These are phyloP conservation scores for Eubasilissa regina DNA, from an alignment of 1,140 invertebrate species.

Conservation along the genomic window DNA sequence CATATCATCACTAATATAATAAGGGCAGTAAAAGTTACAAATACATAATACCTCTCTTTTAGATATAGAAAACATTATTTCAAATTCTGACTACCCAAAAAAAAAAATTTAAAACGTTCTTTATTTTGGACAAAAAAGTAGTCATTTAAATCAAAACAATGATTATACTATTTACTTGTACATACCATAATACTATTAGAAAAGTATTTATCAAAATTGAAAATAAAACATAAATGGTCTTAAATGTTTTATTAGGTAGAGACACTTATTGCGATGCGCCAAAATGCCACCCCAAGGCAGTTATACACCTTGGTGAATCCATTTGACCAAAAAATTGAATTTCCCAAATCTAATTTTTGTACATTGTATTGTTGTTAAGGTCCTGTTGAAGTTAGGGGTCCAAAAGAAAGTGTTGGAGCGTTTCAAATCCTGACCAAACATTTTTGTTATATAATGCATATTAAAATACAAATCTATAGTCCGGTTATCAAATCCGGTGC, in stretches of 20 bases:
- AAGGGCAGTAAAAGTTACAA: too few species aligned
- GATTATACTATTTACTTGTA: too few species aligned
- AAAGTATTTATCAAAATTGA: too few species aligned
- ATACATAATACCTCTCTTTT: too few species aligned
- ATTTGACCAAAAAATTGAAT: slow-evolving; percentile 61
- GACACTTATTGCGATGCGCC: neutral
- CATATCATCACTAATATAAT: too few species aligned
- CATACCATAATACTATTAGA: too few species aligned
- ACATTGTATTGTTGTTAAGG: slow-evolving; percentile 60
- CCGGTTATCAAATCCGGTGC: slow-evolving; percentile 43
- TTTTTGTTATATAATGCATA: slow-evolving; percentile 58
- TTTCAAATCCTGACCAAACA: slow-evolving; percentile 61
- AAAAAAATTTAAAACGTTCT: too few species aligned
- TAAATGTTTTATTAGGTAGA: neutral
- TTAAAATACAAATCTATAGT: slow-evolving; percentile 56
- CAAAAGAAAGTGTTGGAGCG: slow-evolving; percentile 60
- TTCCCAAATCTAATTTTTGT: slow-evolving; percentile 61
- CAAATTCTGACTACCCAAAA: too few species aligned
- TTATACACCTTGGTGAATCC: slow-evolving; percentile 53
- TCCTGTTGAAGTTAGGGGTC: slow-evolving; percentile 40
- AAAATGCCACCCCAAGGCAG: slow-evolving; percentile 31
- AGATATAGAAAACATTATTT: too few species aligned
- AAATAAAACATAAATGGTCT: too few species aligned
- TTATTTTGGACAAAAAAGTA: too few species aligned
- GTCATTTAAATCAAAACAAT: too few species aligned